phyloP scores from a whole-genome alignment of 2,888 invertebrate species.

The Scelioninae gen. 2 region DNA sequence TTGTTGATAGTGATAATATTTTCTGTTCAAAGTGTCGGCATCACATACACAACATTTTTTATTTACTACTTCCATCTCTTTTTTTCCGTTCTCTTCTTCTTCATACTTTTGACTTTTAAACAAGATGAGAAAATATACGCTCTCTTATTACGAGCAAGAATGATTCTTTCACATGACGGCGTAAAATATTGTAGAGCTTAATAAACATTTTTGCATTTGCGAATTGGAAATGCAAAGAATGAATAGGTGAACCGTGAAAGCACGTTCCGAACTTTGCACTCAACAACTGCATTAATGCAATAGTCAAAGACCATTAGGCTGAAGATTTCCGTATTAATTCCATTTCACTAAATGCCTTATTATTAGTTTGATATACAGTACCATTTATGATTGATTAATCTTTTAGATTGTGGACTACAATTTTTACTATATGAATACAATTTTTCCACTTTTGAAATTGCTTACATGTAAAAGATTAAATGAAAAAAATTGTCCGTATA shows the following conservation, averaged over 20 bases:
- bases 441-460: too few relatives aligned
- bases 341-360: constrained; percentile 30
- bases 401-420: too few relatives aligned
- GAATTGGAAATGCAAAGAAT: constrained; percentile 28
- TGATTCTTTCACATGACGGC: neutral
- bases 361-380: constrained; percentile 10
- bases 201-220: constrained; percentile 19
- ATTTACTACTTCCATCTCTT: too few relatives aligned
- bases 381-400: neutral
- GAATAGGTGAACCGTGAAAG: constrained; percentile 33
- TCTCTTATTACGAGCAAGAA: too few relatives aligned
- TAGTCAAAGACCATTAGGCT: constrained; percentile 44
- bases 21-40: too few relatives aligned
- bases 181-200: constrained; percentile 2
- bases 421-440: too few relatives aligned
- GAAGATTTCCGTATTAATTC: constrained; percentile 31
- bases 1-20: too few relatives aligned
- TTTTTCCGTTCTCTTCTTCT: neutral
- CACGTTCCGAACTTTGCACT: constrained; percentile 43
- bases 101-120: too few relatives aligned
- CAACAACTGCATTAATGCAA: constrained; percentile 49
- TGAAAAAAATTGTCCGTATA: too few relatives aligned
- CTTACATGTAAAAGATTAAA: too few relatives aligned
- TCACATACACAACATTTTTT: too few relatives aligned
- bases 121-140: too few relatives aligned